Base-by-base conservation (phyloP, 2,797 vertebrate genomes). In the Enteromius fasciolatus region DNA sequence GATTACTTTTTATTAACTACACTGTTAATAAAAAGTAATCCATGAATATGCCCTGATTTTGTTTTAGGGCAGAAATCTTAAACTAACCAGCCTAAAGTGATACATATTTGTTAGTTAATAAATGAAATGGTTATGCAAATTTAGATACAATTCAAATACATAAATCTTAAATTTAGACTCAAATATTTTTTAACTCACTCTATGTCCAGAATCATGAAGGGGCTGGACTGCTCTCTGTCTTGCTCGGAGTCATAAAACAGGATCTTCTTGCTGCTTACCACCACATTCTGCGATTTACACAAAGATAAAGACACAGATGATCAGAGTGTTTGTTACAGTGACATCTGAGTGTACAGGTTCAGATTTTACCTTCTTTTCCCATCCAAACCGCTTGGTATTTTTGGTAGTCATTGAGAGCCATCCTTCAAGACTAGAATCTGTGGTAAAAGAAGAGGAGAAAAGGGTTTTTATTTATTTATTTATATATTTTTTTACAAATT, bases 211-310 rank as follows among this genome's bases (percentile, higher is more conserved):
- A 97, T 97, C 98, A 98, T 99, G 82, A 96, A 98, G 1, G 98
- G 98, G 86, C 96, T 99, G 78, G 96, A 96, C 48, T 95, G 97
- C 78, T 99, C 97, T 90, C 96, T 94, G 90, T 99, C 97, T 92
- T 93, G 93, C 83, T 98, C 97, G 0, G 94, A 98, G 91, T 98
- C 94, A 89, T 99, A 99, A 93, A 99, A 99, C 82, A 99, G 93
- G 86, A 99, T 98, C 94, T 99, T 99, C 94, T 96, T 99, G 92
- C 98, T 99, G 95, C 98, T 99, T 80, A 98, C 96, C 85, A 99
- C 97, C 57, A 98, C 94, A 84, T 95, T 99, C 98, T 99, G 85
- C 89, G 83, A 10, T 76, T 46, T 31, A 63, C 20, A 89, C 66
- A 86, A 23, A 76, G 25, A 84, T 0, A 28, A 39, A 77, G 4